phyloP scores from a whole-genome alignment of 2,113 vertebrate genomes.

The Platichthys flesus region DNA sequence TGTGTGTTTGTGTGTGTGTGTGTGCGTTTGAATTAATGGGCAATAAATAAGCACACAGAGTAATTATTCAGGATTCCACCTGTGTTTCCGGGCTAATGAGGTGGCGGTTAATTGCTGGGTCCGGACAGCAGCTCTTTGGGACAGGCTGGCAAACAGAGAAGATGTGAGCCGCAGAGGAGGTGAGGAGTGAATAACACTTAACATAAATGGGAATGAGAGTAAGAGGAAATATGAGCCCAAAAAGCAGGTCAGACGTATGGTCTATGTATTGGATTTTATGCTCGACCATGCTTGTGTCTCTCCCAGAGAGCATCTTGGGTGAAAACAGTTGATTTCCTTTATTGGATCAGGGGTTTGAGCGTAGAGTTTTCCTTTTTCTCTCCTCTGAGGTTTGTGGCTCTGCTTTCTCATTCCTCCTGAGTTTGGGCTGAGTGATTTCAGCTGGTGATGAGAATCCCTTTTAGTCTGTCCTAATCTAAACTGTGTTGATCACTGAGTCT shows the following conservation, averaged over 20 bases:
- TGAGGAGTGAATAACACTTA: conserved; percentile 31
- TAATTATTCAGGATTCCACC: conserved; percentile 66
- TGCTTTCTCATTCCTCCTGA: conserved; percentile 34
- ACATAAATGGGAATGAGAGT: conserved; percentile 31
- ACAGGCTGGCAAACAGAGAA: conserved; percentile 32
- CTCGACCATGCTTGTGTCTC: conserved; percentile 1
- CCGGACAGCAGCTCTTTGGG: conserved; percentile 47
- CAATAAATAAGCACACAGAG: conserved; percentile 9
- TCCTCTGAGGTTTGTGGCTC: conserved; percentile 12
- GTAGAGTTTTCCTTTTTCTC: not conserved
- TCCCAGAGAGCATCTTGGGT: conserved; percentile 10
- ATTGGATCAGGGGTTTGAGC: conserved; percentile 42
- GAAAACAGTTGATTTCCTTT: conserved; percentile 42
- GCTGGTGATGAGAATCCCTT: conserved; percentile 42
- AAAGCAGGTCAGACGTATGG: conserved; percentile 3
- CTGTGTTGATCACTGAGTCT: conserved; percentile 22
- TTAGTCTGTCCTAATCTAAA: conserved; percentile 46
- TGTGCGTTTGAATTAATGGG: not conserved
- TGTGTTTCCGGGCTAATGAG: conserved; percentile 68
- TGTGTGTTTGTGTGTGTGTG: not conserved
- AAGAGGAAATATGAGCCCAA: conserved; percentile 2
- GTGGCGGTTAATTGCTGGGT: conserved; percentile 61
- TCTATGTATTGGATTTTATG: conserved; percentile 16
- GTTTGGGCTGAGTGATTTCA: conserved; percentile 39
- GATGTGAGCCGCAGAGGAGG: conserved; percentile 23